Base-by-base conservation (phyloP, 2,888 invertebrate genomes). In the Allacma fusca region DNA sequence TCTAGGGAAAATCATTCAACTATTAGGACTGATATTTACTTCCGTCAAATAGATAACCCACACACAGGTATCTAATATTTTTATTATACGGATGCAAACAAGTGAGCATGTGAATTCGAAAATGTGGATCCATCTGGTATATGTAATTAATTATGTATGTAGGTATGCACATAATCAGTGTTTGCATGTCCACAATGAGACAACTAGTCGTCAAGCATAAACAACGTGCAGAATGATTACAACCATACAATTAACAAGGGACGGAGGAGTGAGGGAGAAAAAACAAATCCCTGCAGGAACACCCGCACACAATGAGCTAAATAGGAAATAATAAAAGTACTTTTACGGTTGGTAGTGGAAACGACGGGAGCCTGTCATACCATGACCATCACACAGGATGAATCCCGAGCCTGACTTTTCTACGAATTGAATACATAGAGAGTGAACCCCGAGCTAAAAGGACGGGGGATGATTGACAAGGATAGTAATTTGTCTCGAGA, bases 401-500 rank as follows among this genome's bases (percentile, higher is more conserved):
- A 50, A 50, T 9, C 50, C 2, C n/a, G n/a, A 50, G 2, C 5
- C 50, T 50, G 50, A 50, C 50, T 50, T 50, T 50, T 50, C 50
- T 50, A 50, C 34, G 34, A 34, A 34, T 34, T 34, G 34, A 34
- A 34, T 34, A 34, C 34, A 34, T 34, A 34, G 34, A 4, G 9
- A 34, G 4, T 34, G 34, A 9, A 34, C 34, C 34, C 9, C 34
- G 34, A 34, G 34, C 34, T 34, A 34, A 34, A 7, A 9, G 9
- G 9, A 34, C 34, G 4, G 5, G 9, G 34, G 34, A 26, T 76
- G 79, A 79, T 72, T 76, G 79, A 79, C 79, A 76, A 50, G 65
- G 44, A 64, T 40, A 73, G 69, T 76, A 79, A 79, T 76, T 79
- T 76, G 40, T 68, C 68, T 44, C 57, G 40, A 43, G 57, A 62